Conservation (phyloP, 2,113 vertebrate species). For the Tetrax tetrax region DNA sequence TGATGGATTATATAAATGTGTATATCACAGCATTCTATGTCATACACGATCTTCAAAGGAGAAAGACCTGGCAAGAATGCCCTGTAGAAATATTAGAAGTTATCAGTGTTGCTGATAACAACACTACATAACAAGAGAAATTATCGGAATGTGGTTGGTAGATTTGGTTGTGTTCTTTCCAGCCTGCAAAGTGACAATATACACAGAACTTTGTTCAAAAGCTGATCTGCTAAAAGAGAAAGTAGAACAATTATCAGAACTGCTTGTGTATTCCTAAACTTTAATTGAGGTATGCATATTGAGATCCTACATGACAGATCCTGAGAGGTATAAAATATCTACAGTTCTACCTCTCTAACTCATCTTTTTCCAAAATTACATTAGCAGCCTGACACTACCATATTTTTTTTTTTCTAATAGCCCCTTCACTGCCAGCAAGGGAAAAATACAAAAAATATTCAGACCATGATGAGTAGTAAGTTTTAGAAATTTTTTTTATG, state of each 20-base stretch:
- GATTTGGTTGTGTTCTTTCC: neutral
- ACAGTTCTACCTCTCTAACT: neutral
- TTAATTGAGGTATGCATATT: neutral
- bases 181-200: neutral
- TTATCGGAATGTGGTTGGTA: neutral
- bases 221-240: neutral
- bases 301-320: neutral
- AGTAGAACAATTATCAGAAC: neutral
- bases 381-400: neutral
- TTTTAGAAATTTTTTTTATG: neutral
- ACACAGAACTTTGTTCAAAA: neutral
- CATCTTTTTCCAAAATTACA: neutral
- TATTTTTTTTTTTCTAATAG: neutral
- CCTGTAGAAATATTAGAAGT: neutral
- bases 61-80: neutral
- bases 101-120: neutral
- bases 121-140: neutral
- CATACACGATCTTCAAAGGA: neutral
- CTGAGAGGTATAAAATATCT: neutral
- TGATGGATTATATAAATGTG: neutral
- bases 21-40: neutral
- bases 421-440: neutral
- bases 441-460: neutral
- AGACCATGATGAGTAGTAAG: neutral
- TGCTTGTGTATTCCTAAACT: neutral